A percentile compares a stretch with the other conserved stretches of the same genome.
phyloP scores from a whole-genome alignment of 2,113 vertebrate genomes.

The Notiomystis cincta region DNA sequence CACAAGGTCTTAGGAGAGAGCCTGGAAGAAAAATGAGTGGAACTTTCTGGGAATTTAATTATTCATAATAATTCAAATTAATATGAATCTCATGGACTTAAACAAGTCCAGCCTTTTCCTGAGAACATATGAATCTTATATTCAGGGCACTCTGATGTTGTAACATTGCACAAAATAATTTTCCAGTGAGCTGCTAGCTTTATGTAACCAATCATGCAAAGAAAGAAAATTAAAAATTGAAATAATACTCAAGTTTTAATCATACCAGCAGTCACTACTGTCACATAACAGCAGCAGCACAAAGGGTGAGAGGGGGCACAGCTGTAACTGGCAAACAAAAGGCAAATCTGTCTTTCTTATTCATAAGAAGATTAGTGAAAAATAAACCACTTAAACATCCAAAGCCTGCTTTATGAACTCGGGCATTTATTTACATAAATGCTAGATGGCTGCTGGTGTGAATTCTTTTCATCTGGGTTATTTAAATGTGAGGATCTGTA shows the following conservation, averaged over 20 bases:
- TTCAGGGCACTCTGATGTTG: neutral
- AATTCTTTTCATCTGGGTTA: neutral
- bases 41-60: neutral
- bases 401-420: neutral
- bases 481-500: neutral
- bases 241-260: slow-evolving; percentile 26
- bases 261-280: neutral
- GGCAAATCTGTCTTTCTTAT: neutral
- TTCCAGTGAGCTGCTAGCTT: neutral
- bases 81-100: neutral
- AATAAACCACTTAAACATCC: neutral
- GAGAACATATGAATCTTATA: neutral
- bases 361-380: neutral
- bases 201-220: neutral
- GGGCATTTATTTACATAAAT: neutral
- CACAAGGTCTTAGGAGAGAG: neutral
- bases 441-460: neutral
- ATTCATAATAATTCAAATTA: too few species aligned
- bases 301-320: neutral
- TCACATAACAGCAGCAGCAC: neutral
- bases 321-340: neutral
- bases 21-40: neutral
- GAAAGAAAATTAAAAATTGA: slow-evolving; percentile 18
- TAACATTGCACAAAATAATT: neutral
- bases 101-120: neutral